Evolutionary conservation across 35 echinoderm and acorn worm species (phyloP).

Genomic region (Stichopus chloronotus): DNA sequence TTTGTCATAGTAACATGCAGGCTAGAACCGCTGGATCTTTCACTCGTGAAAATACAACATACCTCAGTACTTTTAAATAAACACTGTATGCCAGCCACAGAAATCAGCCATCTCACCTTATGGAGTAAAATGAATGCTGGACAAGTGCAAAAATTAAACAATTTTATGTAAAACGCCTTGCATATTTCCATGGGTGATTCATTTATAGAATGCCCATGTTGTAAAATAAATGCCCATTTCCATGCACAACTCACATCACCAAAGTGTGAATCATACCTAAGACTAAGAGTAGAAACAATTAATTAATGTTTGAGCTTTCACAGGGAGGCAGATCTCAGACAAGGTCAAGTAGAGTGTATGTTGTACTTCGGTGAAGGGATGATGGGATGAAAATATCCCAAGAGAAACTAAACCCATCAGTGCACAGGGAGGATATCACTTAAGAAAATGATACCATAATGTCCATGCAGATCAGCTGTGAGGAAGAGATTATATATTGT

Average conservation of each 20-base stretch:
- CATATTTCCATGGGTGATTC: neutral
- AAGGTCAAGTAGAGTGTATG: neutral
- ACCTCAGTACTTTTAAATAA: neutral
- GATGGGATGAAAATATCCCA: neutral
- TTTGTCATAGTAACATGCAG: neutral
- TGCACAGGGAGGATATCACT: neutral
- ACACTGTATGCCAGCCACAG: neutral
- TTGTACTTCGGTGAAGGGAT: neutral
- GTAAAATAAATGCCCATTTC: neutral
- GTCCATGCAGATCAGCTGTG: neutral
- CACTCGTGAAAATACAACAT: neutral
- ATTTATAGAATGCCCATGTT: neutral
- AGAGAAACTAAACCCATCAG: no score
- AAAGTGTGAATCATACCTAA: neutral
- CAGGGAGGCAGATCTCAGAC: neutral
- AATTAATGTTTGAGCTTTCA: neutral
- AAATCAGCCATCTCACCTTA: constrained; percentile 4
- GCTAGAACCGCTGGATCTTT: neutral
- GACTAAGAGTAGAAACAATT: neutral
- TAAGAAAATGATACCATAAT: neutral
- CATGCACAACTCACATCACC: neutral
- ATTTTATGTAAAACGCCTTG: neutral
- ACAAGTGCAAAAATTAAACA: neutral
- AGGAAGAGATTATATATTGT: neutral
- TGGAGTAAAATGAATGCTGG: neutral